Base-by-base conservation (phyloP, 2,113 vertebrate species). In the Salvelinus namaycush region DNA sequence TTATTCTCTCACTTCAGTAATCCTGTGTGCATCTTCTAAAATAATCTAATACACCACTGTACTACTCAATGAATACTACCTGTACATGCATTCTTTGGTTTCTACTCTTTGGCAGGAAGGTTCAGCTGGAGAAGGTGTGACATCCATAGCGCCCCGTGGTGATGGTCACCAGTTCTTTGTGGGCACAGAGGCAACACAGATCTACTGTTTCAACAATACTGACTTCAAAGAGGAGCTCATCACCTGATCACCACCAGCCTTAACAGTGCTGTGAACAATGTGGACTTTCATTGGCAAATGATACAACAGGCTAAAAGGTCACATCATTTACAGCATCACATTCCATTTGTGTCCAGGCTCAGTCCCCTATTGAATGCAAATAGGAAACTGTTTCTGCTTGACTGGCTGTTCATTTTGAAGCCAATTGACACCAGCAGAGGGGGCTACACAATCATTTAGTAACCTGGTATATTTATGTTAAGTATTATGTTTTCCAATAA, bases 161-260 rank as follows among this genome's bases (percentile, higher is more conserved):
- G 93, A 95, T 51, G 95, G 90, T 0, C 92, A 95, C 68, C 94
- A 96, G 81, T 93, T 96, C 87, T 96, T 94, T 27, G 83, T 93
- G 0, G 96, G 96, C 39, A 97, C 96, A 0, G 90, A 93, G 3
- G 83, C 91, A 2, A 89, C 94, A 5, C 93, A 96, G 86, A 95
- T 97, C 54, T 96, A 95, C 57, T 76, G 77, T 5, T 73, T 96
- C 48, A 85, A 68, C 76, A 93, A 86, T 81, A 79, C 89, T 0
- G 91, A 95, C 20, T 97, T 98, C 81, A 92, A 92, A 81, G 93
- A 94, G 49, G 94, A 95, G 69, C 94, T 97, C 60, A 79, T 96
- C 3, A 70, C 39, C 39, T 39, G 39, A 39, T 9, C 39, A 39
- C 90, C 4, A 92, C 93, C 4, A 94, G 93, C 82, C 97, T 97